Evolutionary conservation across 2,113 vertebrate genomes (phyloP).

Genomic region (Ochotona curzoniae): DNA sequence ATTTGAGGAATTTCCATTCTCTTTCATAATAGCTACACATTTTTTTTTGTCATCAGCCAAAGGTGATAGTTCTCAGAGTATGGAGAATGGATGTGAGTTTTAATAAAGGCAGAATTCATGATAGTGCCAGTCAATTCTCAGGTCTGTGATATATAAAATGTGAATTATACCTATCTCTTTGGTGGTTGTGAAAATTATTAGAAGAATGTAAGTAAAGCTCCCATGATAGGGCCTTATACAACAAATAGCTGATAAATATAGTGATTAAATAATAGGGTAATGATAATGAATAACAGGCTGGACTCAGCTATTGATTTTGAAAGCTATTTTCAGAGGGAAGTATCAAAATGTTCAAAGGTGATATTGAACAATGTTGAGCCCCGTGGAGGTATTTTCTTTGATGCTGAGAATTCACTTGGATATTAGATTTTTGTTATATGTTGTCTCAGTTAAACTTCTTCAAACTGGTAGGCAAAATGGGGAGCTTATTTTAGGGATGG

Average conservation of each 20-base stretch:
- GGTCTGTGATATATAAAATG: not conserved
- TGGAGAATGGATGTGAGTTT: not conserved
- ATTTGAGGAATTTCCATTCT: not conserved
- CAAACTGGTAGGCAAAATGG: not conserved
- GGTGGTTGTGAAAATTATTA: not conserved
- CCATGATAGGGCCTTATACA: not conserved
- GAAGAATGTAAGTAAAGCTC: not conserved
- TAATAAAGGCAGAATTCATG: not conserved
- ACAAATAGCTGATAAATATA: not conserved
- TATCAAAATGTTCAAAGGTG: not conserved
- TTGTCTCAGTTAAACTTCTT: not conserved
- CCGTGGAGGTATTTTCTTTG: not conserved
- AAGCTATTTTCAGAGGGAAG: not conserved
- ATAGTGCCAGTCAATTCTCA: not conserved
- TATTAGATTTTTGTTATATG: not conserved
- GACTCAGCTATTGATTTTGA: not conserved
- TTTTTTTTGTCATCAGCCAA: not conserved
- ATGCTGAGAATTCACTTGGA: not conserved
- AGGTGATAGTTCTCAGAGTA: not conserved
- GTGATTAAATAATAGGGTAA: not conserved
- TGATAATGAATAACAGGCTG: not conserved
- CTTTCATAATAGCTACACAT: not conserved
- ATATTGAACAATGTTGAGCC: not conserved
- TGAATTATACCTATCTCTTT: not conserved
- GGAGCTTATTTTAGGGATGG: not conserved